phyloP scores from a whole-genome alignment of 1,140 invertebrate species.

The Ips nitidus region DNA sequence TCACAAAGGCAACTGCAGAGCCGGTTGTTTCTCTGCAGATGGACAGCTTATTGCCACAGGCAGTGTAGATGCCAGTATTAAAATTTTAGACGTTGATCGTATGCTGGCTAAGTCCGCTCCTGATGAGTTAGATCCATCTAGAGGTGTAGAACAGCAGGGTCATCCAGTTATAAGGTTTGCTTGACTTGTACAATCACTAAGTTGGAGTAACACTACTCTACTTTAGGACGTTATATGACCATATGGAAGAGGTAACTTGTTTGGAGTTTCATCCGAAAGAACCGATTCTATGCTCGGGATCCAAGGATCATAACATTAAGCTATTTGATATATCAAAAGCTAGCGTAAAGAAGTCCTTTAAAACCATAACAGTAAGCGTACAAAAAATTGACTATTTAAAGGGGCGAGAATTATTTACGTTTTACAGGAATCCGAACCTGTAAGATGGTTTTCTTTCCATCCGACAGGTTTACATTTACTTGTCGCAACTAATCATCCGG shows the following conservation, averaged over 20 bases:
- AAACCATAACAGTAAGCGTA: constrained; percentile 76
- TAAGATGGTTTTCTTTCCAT: constrained; percentile 90
- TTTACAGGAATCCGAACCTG: constrained; percentile 81
- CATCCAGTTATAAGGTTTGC: constrained; percentile 86
- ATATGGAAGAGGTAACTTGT: constrained; percentile 95
- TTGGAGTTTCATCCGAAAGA: constrained; percentile 95
- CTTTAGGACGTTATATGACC: constrained; percentile 92
- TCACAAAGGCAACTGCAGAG: constrained; percentile 94
- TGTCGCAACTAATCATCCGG: constrained; percentile 90
- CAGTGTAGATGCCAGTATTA: constrained; percentile 97
- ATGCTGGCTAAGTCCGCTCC: constrained; percentile 95
- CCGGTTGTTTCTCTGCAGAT: constrained; percentile 92
- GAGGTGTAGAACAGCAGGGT: constrained; percentile 78
- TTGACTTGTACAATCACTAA: neutral
- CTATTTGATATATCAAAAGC: constrained; percentile 98
- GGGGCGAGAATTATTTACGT: neutral
- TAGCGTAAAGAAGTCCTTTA: constrained; percentile 96
- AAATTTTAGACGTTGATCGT: constrained; percentile 96
- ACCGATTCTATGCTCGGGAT: constrained; percentile 91
- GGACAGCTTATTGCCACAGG: constrained; percentile 97
- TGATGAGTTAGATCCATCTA: constrained; percentile 72
- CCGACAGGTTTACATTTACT: constrained; percentile 93
- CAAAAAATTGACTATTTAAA: constrained; percentile 14
- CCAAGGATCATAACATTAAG: constrained; percentile 90
- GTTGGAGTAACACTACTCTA: neutral